These are phyloP conservation scores for Poecilia gillii DNA, from an alignment of 2,797 vertebrate genomes.

Conservation along the genomic window DNA sequence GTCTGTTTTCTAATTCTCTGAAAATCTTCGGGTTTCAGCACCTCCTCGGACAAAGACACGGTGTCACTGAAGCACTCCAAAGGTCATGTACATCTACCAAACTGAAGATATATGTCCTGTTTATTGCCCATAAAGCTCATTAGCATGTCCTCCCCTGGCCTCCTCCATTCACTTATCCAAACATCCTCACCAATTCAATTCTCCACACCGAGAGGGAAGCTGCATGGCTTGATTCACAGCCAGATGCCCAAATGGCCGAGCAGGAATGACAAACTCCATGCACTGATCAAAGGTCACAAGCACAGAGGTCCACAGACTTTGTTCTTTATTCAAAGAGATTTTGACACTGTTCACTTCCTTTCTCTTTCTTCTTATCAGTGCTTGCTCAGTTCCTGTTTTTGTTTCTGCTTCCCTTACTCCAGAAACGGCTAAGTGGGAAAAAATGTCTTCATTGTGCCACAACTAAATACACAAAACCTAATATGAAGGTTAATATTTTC, in stretches of 20 bases:
- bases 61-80: constrained; percentile 64
- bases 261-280: constrained; percentile 38
- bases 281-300: constrained; percentile 43
- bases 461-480: constrained; percentile 39
- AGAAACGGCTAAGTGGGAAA: constrained; percentile 32
- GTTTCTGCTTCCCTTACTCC: constrained; percentile 36
- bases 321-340: constrained; percentile 51
- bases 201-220: constrained; percentile 45
- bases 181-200: constrained; percentile 63
- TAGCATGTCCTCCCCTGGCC: constrained; percentile 67
- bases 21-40: constrained; percentile 49
- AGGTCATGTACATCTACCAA: constrained; percentile 65
- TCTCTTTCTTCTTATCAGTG: constrained; percentile 29
- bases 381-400: constrained; percentile 37
- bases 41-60: constrained; percentile 43
- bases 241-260: constrained; percentile 22
- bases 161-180: constrained; percentile 57
- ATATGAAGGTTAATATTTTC: neutral
- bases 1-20: constrained; percentile 51
- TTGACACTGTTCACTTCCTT: constrained; percentile 44
- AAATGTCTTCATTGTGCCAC: constrained; percentile 10
- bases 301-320: constrained; percentile 46
- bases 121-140: constrained; percentile 69
- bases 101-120: constrained; percentile 65
- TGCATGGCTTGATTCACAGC: constrained; percentile 36